A percentile compares a stretch with the other conserved stretches of the same genome.
phyloP scores from a whole-genome alignment of 2,888 invertebrate species.

The Lasiommata megera region DNA sequence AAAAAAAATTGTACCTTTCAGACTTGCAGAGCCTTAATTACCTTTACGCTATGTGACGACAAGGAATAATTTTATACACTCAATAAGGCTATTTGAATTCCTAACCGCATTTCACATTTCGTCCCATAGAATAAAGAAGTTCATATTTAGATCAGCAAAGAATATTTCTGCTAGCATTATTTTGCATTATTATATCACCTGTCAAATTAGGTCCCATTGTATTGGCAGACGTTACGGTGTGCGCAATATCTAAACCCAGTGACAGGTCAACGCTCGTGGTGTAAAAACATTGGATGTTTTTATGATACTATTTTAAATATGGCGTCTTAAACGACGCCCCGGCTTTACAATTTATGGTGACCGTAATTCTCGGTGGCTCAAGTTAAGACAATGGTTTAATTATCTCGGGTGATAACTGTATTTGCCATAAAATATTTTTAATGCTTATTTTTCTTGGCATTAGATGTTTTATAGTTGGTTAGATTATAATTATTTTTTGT shows the following conservation, averaged over 20 bases:
- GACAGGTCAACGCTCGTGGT: conserved; percentile 45
- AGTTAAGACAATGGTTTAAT: conserved; percentile 77
- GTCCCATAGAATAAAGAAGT: background rate
- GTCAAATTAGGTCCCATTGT: conserved; percentile 1
- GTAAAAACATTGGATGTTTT: conserved; percentile 57
- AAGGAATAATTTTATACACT: background rate
- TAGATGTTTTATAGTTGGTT: conserved; percentile 17
- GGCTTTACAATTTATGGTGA: conserved; percentile 64
- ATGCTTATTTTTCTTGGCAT: conserved; percentile 18
- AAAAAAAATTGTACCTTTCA: no score
- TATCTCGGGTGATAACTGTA: conserved; percentile 71
- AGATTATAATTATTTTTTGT: conserved; percentile 4
- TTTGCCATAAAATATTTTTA: conserved; percentile 59
- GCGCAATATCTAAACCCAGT: conserved; percentile 20
- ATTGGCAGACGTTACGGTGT: background rate
- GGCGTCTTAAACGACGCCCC: conserved; percentile 59
- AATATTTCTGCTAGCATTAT: background rate
- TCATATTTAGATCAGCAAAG: background rate
- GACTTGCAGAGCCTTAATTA: no score
- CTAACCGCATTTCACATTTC: background rate
- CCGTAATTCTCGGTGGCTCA: conserved; percentile 64
- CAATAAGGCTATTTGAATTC: background rate
- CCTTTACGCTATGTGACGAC: no score
- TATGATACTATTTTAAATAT: conserved; percentile 76
- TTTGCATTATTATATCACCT: background rate